Percentiles rank a stretch among this genome's conserved stretches.
These are phyloP conservation scores for Phortica variegata DNA, from an alignment of 1,140 invertebrate species.

Conservation along the genomic window DNA sequence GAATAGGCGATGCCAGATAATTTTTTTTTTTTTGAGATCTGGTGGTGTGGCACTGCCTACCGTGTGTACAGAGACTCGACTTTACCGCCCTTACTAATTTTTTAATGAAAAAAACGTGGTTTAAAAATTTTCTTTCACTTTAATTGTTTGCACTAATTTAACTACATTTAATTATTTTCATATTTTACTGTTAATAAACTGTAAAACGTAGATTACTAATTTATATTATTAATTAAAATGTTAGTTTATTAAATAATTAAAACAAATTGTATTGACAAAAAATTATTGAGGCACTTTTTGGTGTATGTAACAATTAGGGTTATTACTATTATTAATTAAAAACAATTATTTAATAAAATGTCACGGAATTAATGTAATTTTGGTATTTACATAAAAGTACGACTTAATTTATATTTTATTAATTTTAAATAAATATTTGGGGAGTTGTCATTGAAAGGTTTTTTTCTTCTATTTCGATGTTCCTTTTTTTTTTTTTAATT, in stretches of 20 bases:
- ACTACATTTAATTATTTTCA: constrained; percentile 19
- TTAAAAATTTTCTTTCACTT: constrained; percentile 4
- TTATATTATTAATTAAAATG: constrained; percentile 21
- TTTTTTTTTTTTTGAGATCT: too few species aligned
- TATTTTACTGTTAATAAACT: too few species aligned
- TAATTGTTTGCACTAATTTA: constrained; percentile 19
- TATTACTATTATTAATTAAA: constrained; percentile 23
- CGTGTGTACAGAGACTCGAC: too few species aligned
- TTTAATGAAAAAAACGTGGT: constrained; percentile 17
- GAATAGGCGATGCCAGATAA: too few species aligned
- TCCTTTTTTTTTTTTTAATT: too few species aligned
- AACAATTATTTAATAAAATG: background rate
- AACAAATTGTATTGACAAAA: constrained; percentile 26
- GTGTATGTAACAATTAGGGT: constrained; percentile 46
- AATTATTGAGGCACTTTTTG: constrained; percentile 51
- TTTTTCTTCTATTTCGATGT: too few species aligned
- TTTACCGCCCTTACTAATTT: too few species aligned
- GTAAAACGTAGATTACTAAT: constrained; percentile 7
- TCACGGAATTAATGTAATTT: constrained; percentile 11
- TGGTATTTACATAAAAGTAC: constrained; percentile 34
- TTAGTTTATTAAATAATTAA: constrained; percentile 28
- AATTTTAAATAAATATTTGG: constrained; percentile 1
- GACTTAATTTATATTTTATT: constrained; percentile 10
- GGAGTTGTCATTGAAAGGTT: too few species aligned
- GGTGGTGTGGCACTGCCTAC: too few species aligned